These are phyloP conservation scores for Drosophila guanche DNA, from an alignment of 1,140 invertebrate species.

Conservation along the genomic window DNA sequence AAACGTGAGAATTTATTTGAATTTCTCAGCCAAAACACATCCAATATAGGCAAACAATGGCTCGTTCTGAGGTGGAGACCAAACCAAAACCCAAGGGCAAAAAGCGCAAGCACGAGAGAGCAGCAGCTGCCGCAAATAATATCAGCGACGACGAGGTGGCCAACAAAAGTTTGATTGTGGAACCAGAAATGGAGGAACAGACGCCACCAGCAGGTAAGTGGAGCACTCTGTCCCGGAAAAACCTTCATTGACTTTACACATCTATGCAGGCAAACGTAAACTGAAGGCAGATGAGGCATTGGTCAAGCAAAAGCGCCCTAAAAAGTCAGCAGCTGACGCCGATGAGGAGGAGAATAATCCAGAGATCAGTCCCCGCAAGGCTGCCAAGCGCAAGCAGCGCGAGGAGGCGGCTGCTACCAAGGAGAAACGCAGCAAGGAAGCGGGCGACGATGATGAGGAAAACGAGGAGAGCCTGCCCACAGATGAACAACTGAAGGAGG, in stretches of 20 bases:
- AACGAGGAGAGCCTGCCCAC: slow-evolving; percentile 60
- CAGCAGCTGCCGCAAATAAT: not conserved
- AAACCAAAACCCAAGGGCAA: slow-evolving; percentile 63
- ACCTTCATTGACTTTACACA: not conserved
- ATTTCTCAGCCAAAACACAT: not conserved
- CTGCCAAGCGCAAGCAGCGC: slow-evolving; percentile 47
- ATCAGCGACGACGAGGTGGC: slow-evolving; percentile 71
- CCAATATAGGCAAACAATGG: slow-evolving; percentile 37
- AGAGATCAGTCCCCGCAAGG: slow-evolving; percentile 14
- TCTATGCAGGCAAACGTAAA: not conserved
- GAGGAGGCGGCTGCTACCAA: slow-evolving; percentile 7
- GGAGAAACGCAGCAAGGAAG: slow-evolving; percentile 54
- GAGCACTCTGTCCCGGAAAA: no score
- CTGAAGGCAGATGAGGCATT: not conserved
- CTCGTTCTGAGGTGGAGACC: slow-evolving; percentile 63
- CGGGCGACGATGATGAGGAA: slow-evolving; percentile 22
- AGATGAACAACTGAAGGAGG: slow-evolving; percentile 58
- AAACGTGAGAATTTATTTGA: slow-evolving; percentile 7
- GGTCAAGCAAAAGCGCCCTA: slow-evolving; percentile 18
- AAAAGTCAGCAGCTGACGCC: not conserved
- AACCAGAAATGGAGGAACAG: slow-evolving; percentile 23
- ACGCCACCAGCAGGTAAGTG: slow-evolving; percentile 12
- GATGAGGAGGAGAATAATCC: not conserved
- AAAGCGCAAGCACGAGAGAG: slow-evolving; percentile 64
- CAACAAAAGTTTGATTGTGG: slow-evolving; percentile 70